These are phyloP conservation scores for Argyra leucocephala DNA, from an alignment of 2,888 invertebrate species.

Conservation along the genomic window DNA sequence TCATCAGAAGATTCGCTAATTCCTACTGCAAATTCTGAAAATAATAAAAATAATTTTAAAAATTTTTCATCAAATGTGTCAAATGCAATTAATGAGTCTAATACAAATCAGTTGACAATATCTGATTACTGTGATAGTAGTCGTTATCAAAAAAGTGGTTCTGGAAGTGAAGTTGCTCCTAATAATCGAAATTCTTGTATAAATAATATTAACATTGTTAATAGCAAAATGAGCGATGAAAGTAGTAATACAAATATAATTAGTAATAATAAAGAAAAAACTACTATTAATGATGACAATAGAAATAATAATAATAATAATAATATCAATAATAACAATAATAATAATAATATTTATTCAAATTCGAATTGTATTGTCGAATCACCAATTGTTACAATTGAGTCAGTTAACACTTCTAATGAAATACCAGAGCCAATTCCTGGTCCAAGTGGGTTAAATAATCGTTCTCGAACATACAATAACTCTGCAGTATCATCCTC, in stretches of 20 bases:
- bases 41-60: background rate
- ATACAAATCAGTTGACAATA: background rate
- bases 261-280: too few species aligned
- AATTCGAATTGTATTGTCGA: background rate
- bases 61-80: background rate
- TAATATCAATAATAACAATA: background rate
- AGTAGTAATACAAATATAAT: too few species aligned
- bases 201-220: background rate
- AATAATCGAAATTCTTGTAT: background rate
- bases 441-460: constrained; percentile 24
- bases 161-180: background rate
- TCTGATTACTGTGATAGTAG: background rate
- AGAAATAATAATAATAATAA: background rate
- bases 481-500: background rate
- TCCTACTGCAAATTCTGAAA: background rate
- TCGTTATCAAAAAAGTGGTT: background rate
- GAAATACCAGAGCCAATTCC: constrained; percentile 20
- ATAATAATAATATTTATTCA: background rate
- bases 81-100: background rate
- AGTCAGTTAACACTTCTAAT: background rate
- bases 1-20: background rate
- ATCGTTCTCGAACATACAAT: constrained; percentile 13
- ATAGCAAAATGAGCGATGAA: background rate
- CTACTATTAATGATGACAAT: background rate
- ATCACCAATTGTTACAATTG: background rate